Evolutionary conservation across 2,113 vertebrate species (phyloP).

Genomic region (Heterotilapia buettikoferi): DNA sequence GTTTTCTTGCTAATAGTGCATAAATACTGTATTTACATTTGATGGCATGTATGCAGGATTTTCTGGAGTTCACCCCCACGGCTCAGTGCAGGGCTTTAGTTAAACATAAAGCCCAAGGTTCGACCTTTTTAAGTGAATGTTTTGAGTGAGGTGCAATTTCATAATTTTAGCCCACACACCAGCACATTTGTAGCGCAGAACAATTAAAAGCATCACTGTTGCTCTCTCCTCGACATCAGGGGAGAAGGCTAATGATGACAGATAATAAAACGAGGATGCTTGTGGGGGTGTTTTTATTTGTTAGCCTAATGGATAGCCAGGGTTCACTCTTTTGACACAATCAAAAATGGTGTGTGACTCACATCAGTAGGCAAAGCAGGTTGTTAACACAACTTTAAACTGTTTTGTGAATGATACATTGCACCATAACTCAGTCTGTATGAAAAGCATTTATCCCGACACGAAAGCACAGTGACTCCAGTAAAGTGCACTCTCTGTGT

Average conservation of each 20-base stretch:
- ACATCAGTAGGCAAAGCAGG: background rate
- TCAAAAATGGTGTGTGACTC: background rate
- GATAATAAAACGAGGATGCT: background rate
- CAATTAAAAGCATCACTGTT: background rate
- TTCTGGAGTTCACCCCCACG: background rate
- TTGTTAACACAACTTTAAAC: background rate
- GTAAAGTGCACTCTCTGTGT: background rate
- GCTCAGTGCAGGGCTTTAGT: background rate
- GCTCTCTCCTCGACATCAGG: background rate
- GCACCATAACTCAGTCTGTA: background rate
- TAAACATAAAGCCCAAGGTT: background rate
- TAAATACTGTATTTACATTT: background rate
- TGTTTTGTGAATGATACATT: background rate
- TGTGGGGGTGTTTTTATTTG: background rate
- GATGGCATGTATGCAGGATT: background rate
- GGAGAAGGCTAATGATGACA: background rate
- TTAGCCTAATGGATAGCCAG: background rate
- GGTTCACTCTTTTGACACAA: background rate
- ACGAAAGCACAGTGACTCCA: background rate
- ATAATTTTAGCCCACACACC: background rate
- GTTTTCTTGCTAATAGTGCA: background rate
- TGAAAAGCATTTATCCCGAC: background rate
- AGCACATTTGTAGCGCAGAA: background rate
- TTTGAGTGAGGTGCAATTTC: background rate
- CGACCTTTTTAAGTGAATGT: background rate